Evolutionary conservation across 2,888 invertebrate species (phyloP).

Genomic region (Penaeus monodon): DNA sequence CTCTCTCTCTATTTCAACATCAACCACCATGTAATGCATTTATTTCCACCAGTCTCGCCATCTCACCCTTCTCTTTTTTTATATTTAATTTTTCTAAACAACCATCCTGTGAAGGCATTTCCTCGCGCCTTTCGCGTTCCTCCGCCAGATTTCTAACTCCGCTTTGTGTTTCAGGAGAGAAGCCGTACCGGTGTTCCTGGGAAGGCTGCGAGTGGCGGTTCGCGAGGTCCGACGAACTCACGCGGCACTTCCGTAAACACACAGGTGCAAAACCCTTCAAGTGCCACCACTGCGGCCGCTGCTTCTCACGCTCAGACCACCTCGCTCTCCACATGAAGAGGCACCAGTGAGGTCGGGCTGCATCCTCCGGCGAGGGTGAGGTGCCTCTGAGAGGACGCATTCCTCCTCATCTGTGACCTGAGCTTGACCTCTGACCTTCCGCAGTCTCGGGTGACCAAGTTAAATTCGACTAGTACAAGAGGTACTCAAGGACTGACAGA

Average conservation of each 20-base stretch:
- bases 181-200: constrained; percentile 98
- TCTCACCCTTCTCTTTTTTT: no score
- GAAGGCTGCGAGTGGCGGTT: constrained; percentile 98
- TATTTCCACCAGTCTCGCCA: no score
- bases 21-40: no score
- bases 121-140: no score
- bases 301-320: constrained; percentile 97
- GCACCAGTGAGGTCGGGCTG: constrained; percentile 72
- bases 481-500: no score
- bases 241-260: constrained; percentile 96
- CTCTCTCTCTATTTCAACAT: no score
- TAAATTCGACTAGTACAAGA: no score
- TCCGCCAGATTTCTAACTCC: no score
- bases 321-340: constrained; percentile 96
- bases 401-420: constrained; percentile 16
- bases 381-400: not conserved
- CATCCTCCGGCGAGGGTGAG: constrained; percentile 15
- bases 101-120: no score
- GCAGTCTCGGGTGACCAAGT: not conserved
- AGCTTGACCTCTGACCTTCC: constrained; percentile 28
- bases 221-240: constrained; percentile 94
- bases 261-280: constrained; percentile 97
- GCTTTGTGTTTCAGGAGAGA: constrained; percentile 83
- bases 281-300: constrained; percentile 94
- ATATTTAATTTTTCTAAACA: no score